Evolutionary conservation across 2,797 vertebrate genomes (phyloP).

Genomic region (Iguana delicatissima): DNA sequence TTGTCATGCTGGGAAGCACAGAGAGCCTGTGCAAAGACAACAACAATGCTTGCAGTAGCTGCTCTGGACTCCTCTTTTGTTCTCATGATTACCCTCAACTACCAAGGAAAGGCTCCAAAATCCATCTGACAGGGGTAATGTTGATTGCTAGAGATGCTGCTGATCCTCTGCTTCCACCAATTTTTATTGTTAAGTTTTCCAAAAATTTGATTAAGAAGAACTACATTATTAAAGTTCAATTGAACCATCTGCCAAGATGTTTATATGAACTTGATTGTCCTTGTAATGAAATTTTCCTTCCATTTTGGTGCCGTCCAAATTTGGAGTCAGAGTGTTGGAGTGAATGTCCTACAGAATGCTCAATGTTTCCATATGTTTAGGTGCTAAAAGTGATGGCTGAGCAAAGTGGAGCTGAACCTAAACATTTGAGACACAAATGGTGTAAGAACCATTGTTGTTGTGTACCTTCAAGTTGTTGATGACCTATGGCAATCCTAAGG

Average conservation of each 20-base stretch:
- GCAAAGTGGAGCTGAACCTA: not conserved
- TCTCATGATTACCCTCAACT: not conserved
- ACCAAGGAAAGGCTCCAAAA: not conserved
- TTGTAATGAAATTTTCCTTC: too few relatives aligned
- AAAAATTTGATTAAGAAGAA: not conserved
- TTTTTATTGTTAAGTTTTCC: not conserved
- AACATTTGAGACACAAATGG: not conserved
- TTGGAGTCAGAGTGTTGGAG: not conserved
- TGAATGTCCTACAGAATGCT: not conserved
- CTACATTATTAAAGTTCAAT: too few relatives aligned
- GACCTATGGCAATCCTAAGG: too few relatives aligned
- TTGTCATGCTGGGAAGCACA: not conserved
- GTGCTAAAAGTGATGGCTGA: not conserved
- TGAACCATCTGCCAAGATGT: not conserved
- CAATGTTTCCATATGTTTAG: too few relatives aligned
- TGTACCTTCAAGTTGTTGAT: too few relatives aligned
- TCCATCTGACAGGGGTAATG: not conserved
- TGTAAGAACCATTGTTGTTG: not conserved
- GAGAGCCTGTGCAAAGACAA: too few relatives aligned
- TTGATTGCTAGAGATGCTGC: not conserved
- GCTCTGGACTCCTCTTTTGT: not conserved
- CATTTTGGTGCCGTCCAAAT: not conserved
- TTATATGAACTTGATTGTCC: not conserved
- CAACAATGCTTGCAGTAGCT: not conserved
- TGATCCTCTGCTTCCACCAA: not conserved